These are phyloP conservation scores for Chrysochloris asiatica DNA, from an alignment of 2,113 vertebrate genomes.

Conservation along the genomic window DNA sequence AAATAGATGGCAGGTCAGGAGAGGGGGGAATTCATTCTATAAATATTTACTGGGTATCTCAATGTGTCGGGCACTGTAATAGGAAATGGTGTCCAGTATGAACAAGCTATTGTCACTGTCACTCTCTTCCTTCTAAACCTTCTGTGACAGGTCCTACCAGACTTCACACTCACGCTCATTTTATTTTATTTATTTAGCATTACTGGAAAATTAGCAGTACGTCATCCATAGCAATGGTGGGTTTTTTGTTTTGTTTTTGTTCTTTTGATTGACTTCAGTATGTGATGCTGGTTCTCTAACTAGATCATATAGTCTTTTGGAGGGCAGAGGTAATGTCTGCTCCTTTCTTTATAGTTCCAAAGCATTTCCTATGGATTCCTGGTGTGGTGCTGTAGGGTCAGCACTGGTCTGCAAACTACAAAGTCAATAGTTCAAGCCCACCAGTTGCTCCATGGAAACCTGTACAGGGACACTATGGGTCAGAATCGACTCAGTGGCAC, in stretches of 20 bases:
- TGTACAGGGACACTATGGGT: too few species aligned
- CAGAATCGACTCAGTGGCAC: too few species aligned
- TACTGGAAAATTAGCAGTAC: slow-evolving; percentile 10
- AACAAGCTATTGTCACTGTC: neutral
- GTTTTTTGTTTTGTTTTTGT: neutral
- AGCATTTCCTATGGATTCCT: too few species aligned
- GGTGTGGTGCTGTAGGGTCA: too few species aligned
- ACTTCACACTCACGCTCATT: neutral
- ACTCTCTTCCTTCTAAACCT: neutral
- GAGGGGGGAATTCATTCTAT: slow-evolving; percentile 54
- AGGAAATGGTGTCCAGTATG: slow-evolving; percentile 23
- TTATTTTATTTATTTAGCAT: neutral
- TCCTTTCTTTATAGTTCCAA: neutral
- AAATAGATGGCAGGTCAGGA: slow-evolving; percentile 56
- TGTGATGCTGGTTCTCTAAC: neutral
- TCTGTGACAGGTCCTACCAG: neutral
- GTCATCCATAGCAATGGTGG: neutral
- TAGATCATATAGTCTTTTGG: slow-evolving; percentile 2
- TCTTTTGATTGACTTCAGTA: neutral
- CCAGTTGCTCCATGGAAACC: too few species aligned
- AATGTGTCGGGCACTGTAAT: slow-evolving; percentile 13
- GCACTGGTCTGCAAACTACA: too few species aligned
- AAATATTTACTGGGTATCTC: slow-evolving; percentile 57
- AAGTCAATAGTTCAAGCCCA: too few species aligned
- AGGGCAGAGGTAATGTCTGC: neutral